Percentiles rank a stretch among this genome's conserved stretches.
Evolutionary conservation across 2,888 invertebrate species (phyloP).

Genomic region (Pegoplata infirma): DNA sequence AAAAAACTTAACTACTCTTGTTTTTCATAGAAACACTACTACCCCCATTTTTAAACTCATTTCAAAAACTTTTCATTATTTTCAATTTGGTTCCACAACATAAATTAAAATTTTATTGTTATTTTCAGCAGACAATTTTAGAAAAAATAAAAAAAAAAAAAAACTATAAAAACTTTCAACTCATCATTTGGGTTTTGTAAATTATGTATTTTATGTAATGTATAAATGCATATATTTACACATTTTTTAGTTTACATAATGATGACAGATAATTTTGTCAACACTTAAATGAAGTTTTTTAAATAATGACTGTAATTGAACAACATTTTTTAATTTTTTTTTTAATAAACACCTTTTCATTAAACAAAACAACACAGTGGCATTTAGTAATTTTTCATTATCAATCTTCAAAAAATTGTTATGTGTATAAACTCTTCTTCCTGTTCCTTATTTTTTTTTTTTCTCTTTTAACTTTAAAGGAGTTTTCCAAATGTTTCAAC

Average conservation of each 20-base stretch:
- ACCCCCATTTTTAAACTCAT: slow-evolving; percentile 14
- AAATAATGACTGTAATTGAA: background rate
- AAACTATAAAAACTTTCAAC: background rate
- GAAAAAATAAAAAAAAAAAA: too few species aligned
- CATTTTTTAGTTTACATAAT: background rate
- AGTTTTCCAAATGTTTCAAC: slow-evolving; percentile 44
- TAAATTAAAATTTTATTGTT: slow-evolving; percentile 66
- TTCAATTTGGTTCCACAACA: slow-evolving; percentile 66
- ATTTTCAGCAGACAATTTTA: slow-evolving; percentile 9
- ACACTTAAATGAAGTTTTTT: background rate
- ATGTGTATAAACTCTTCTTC: slow-evolving; percentile 8
- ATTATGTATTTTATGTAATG: background rate
- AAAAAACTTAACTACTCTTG: background rate
- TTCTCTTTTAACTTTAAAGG: slow-evolving; percentile 1
- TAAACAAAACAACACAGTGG: slow-evolving; percentile 27
- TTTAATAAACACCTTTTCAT: background rate
- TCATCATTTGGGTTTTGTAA: slow-evolving; percentile 2
- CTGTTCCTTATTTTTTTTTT: too few species aligned
- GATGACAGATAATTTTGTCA: slow-evolving; percentile 56
- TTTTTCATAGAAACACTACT: slow-evolving; percentile 14
- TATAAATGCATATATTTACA: background rate
- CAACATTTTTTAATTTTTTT: background rate
- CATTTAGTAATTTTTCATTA: slow-evolving; percentile 49
- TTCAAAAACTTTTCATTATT: slow-evolving; percentile 59
- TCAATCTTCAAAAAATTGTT: slow-evolving; percentile 6